These are phyloP conservation scores for Oasisia sp. DNA, from an alignment of 2,888 invertebrate species.

Conservation along the genomic window DNA sequence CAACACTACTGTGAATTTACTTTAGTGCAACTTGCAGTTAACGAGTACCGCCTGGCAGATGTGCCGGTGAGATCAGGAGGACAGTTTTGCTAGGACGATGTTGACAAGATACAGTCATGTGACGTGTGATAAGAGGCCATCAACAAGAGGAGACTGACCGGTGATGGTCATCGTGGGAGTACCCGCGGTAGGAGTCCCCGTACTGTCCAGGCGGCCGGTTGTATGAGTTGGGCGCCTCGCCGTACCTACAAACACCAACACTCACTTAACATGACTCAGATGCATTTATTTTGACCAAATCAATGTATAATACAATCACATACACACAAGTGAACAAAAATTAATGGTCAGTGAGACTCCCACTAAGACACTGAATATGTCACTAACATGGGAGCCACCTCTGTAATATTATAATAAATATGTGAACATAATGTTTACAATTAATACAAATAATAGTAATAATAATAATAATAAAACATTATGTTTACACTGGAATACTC, in stretches of 20 bases:
- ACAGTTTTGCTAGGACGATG: not conserved
- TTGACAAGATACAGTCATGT: not conserved
- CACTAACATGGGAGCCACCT: no score
- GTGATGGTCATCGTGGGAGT: not conserved
- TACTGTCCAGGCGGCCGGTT: slow-evolving; percentile 21
- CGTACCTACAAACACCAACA: slow-evolving; percentile 20
- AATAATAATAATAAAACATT: no score
- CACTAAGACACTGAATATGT: no score
- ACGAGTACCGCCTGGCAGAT: not conserved
- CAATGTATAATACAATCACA: no score
- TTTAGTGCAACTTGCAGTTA: not conserved
- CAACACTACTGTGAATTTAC: not conserved
- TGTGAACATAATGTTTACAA: no score
- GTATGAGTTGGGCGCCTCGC: slow-evolving; percentile 21
- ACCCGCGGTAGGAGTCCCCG: not conserved
- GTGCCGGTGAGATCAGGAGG: not conserved
- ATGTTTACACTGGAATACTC: no score
- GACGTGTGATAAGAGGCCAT: not conserved
- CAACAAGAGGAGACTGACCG: not conserved
- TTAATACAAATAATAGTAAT: no score
- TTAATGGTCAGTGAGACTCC: no score
- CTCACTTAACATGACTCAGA: not conserved
- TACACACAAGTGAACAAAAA: no score
- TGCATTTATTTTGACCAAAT: no score
- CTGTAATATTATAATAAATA: no score